A percentile compares a stretch with the other conserved stretches of the same genome.
Evolutionary conservation across 2,888 invertebrate genomes (phyloP).

Genomic region (Serripes groenlandicus): DNA sequence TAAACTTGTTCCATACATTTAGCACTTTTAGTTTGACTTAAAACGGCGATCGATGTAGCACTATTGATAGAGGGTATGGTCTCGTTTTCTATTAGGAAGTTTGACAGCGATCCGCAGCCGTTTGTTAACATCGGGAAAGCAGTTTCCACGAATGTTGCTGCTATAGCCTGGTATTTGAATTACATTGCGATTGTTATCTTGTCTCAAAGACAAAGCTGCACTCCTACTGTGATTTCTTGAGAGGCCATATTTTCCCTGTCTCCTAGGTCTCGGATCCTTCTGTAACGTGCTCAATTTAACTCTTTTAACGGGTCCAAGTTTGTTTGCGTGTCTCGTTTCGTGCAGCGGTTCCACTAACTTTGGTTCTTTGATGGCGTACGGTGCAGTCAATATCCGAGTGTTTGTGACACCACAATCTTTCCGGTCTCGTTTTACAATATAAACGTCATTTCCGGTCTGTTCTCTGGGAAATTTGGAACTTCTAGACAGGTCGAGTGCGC

Average conservation of each 20-base stretch:
- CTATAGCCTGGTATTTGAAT: too few relatives aligned
- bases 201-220: too few relatives aligned
- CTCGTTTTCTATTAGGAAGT: constrained; percentile 13
- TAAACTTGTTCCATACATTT: constrained; percentile 4
- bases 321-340: constrained; percentile 26
- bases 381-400: too few relatives aligned
- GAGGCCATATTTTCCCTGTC: background rate
- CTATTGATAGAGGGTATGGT: constrained; percentile 8
- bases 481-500: constrained; percentile 15
- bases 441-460: constrained; percentile 17
- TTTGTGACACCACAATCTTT: too few relatives aligned
- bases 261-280: background rate
- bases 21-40: background rate
- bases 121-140: too few relatives aligned
- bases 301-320: constrained; percentile 40
- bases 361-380: background rate
- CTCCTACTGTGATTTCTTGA: too few relatives aligned
- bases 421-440: background rate
- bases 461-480: background rate
- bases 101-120: background rate
- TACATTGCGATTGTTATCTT: too few relatives aligned
- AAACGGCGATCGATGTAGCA: background rate
- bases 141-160: too few relatives aligned
- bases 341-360: constrained; percentile 32
- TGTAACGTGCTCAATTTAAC: constrained; percentile 2